Base-by-base conservation (phyloP, 1,140 invertebrate genomes). In the Zaprionus ghesquierei region DNA sequence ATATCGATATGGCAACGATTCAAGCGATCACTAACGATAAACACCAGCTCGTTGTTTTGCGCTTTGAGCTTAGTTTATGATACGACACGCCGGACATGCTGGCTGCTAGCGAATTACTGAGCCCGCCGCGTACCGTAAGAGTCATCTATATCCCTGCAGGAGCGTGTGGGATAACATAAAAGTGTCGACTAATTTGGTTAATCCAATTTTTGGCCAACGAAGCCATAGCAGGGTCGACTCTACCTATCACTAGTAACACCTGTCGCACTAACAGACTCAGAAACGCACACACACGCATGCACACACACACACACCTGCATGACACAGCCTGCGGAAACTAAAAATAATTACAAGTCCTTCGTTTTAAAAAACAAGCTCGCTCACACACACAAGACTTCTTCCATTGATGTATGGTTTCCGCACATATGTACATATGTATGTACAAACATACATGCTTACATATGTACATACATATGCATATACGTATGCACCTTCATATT, bases 171-270 rank as follows among this genome's bases (percentile, higher is more conserved):
- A 87, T 79, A 65, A 82, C 82, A 61, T 71, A 89, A 81, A 87
- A 87, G 82, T 87, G 84, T 58, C 2, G 65, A 29, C 72, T 87
- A 87, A 87, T 87, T 89, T 74, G 79, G 59, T 44, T 87, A 87
- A 87, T 87, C 89, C 65, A 89, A 87, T 87, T 89, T 82, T 77
- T 56, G 63, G 49, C 22, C 62, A 68, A 70, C 54, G 81, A 85
- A 85, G 81, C 81, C 81, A 27, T 81, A 84, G 29, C 33, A 51
- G 44, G 61, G 61, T 35, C 18, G 22, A 51, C 60, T 46, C 46
- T 41, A 54, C 35, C 58, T 54, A 56, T 23, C 29, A 70, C 18
- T 50, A 25, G 53, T 50, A 41, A 53, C 68, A 75, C 66, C 68
- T 75, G 56, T 55, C 70, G 18, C 41, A 62, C 41, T 53, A 60